A percentile compares a stretch with the other conserved stretches of the same genome.
These are phyloP conservation scores for Rhea americana DNA, from an alignment of 2,113 vertebrate species.

Conservation along the genomic window DNA sequence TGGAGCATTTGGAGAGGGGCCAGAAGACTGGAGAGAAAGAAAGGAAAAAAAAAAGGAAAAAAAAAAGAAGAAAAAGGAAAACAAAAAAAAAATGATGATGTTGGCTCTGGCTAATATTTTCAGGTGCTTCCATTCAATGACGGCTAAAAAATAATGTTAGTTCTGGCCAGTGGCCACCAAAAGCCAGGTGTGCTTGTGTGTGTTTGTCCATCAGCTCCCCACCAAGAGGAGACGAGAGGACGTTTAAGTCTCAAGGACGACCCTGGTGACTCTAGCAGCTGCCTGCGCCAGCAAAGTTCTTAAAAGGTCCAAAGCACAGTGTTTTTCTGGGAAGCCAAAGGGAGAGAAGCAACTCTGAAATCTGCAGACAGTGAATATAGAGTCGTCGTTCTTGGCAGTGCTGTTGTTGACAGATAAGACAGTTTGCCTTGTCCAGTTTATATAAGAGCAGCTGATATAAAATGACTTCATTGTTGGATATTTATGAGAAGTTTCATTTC, in stretches of 20 bases:
- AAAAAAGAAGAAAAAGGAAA: not conserved
- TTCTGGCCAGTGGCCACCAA: not conserved
- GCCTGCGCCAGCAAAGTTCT: not conserved
- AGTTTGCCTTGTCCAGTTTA: constrained; percentile 72
- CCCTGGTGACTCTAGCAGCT: not conserved
- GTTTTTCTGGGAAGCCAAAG: constrained; percentile 3
- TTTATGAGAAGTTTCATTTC: constrained; percentile 82
- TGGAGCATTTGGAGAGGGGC: not conserved
- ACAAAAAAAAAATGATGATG: not conserved
- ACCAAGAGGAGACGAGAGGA: not conserved
- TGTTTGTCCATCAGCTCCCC: not conserved
- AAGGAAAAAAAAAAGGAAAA: no score
- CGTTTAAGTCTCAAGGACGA: not conserved
- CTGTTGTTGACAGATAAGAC: constrained; percentile 55
- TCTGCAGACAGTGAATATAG: constrained; percentile 37
- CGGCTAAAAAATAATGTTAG: not conserved
- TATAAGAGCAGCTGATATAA: constrained; percentile 74
- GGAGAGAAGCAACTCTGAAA: constrained; percentile 34
- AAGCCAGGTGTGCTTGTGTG: not conserved
- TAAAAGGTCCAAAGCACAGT: not conserved
- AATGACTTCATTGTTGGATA: constrained; percentile 76
- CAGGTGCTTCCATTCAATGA: not conserved
- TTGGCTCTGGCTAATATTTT: not conserved
- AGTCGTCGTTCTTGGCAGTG: constrained; percentile 44
- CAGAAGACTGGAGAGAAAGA: not conserved